Evolutionary conservation across 2,113 vertebrate genomes (phyloP).

Genomic region (Nothoprocta perdicaria): DNA sequence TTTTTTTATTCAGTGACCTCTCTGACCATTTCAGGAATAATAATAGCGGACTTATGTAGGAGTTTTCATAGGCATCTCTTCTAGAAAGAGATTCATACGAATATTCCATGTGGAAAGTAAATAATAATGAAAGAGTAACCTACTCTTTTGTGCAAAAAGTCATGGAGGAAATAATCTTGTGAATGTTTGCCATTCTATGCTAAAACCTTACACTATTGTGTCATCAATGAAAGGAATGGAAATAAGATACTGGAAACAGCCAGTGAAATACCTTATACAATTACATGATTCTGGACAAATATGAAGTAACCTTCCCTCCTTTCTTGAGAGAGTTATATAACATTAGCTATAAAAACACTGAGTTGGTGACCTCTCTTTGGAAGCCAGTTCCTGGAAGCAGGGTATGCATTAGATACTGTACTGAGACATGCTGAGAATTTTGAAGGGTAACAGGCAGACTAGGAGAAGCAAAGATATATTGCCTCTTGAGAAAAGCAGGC

Average conservation of each 20-base stretch:
- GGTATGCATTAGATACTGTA: not conserved
- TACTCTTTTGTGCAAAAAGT: not conserved
- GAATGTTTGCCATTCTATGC: not conserved
- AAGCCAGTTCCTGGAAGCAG: not conserved
- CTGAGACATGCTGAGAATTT: slow-evolving; percentile 16
- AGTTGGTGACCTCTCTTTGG: not conserved
- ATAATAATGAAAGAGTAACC: not conserved
- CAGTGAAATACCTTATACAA: not conserved
- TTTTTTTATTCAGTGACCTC: not conserved
- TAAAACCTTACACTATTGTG: not conserved
- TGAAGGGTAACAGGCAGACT: not conserved
- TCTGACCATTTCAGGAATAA: not conserved
- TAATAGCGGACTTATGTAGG: not conserved
- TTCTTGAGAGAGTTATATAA: not conserved
- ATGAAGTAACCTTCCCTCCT: not conserved
- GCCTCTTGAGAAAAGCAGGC: slow-evolving; percentile 42
- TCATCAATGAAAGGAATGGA: not conserved
- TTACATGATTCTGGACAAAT: not conserved
- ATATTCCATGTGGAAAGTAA: not conserved
- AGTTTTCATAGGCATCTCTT: not conserved
- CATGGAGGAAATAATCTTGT: not conserved
- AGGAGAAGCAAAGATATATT: slow-evolving; percentile 19
- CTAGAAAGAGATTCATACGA: not conserved
- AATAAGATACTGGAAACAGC: not conserved
- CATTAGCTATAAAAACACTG: not conserved